Evolutionary conservation across 2,888 invertebrate genomes (phyloP), one percentile per base, ranked within the genome.

Genomic region (Scaeva pyrastri): DNA sequence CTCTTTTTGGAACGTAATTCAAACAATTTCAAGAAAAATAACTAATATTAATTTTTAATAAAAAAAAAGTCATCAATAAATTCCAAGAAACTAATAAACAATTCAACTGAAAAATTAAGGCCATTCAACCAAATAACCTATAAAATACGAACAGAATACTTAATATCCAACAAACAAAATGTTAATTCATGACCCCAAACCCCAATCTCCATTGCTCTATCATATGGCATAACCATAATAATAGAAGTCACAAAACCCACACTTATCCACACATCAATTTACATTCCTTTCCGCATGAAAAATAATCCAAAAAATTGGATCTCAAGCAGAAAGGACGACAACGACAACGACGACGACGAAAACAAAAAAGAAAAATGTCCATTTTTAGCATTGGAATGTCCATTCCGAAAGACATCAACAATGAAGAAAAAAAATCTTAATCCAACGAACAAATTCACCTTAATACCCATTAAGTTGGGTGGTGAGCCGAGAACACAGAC

Each of bases 361-460:
- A 50, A 8, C 41, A 36, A 43, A 75, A 66, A 56, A 74, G 43
- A 71, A 75, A 73, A 82, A 73, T 78, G 60, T 52, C 68, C 76
- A 76, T 80, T 84, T 71, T 72, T 55, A 31, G 36, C 75, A 68
- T 62, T 70, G 81, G 76, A 85, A 85, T 85, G 76, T 76, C 84
- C 75, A 71, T 75, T 71, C 75, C 31, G 36, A 75, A 74, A 36
- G 55, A 62, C 70, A n/a, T 19, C 19, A 21, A 48, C 31, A 52
- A 23, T 23, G 48, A 70, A 7, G n/a, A 58, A 68, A 68, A 83
- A 36, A 74, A 41, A n/a, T 78, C 76, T 73, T 86, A 86, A 86
- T 86, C 82, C 86, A 58, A 82, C 58, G 82, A 74, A 82, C 82
- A 86, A 77, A 86, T 82, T 86, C 86, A 86, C 86, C 86, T 82